These are phyloP conservation scores for Polyommatus icarus DNA, from an alignment of 2,888 invertebrate species.

Conservation along the genomic window DNA sequence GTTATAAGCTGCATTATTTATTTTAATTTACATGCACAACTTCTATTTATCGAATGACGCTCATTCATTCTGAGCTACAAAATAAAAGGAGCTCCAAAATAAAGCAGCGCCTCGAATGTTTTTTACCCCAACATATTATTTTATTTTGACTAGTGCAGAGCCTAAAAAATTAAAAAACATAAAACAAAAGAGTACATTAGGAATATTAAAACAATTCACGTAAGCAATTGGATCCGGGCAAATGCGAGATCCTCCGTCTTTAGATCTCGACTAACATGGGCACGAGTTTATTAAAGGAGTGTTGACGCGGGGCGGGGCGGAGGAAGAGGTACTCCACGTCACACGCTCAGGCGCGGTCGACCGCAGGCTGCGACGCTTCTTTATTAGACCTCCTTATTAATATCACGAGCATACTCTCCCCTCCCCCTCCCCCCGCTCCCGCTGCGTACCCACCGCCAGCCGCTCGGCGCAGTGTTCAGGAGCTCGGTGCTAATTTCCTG, in stretches of 20 bases:
- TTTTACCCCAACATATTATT: neutral
- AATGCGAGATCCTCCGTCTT: neutral
- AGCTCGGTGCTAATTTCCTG: conserved; percentile 18
- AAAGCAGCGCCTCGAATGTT: neutral
- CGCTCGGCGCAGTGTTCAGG: neutral
- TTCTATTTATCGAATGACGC: neutral
- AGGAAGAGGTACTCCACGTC: neutral
- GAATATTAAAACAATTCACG: neutral
- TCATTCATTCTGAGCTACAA: neutral
- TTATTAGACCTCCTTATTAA: neutral
- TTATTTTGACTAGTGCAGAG: neutral
- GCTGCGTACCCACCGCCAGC: neutral
- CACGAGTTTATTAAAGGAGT: neutral
- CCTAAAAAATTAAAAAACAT: neutral
- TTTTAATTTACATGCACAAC: neutral
- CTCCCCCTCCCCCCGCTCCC: neutral
- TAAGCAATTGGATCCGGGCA: neutral
- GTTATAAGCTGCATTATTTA: neutral
- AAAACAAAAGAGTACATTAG: neutral
- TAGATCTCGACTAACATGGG: neutral
- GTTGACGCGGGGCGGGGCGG: neutral
- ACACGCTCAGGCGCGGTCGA: neutral
- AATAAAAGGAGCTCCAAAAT: neutral
- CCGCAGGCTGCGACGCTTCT: neutral
- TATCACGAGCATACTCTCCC: neutral